phyloP scores from a whole-genome alignment of 2,797 vertebrate genomes.

The Masticophis lateralis region DNA sequence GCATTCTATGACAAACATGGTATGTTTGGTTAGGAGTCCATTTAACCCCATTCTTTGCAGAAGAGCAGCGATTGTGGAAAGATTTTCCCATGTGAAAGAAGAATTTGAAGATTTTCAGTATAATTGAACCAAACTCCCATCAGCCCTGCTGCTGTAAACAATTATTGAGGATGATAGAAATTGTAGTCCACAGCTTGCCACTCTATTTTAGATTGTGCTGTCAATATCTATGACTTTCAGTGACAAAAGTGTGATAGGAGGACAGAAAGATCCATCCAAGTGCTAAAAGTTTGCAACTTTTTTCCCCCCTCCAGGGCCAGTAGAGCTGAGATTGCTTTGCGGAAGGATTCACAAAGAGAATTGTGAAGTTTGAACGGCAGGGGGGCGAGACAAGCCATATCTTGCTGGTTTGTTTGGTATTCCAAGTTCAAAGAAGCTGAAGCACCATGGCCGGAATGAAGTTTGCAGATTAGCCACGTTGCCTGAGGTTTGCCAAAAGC shows the following conservation, averaged over 20 bases:
- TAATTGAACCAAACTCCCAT: not conserved
- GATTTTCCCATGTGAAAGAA: not conserved
- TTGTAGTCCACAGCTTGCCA: not conserved
- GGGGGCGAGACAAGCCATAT: not conserved
- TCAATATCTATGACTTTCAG: not conserved
- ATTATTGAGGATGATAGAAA: not conserved
- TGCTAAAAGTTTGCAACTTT: not conserved
- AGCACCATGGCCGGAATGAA: slow-evolving; percentile 30
- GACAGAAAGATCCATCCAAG: not conserved
- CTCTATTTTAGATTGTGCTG: not conserved
- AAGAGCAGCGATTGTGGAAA: not conserved
- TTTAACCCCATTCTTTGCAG: not conserved
- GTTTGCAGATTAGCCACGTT: slow-evolving; percentile 24
- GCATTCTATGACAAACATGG: not conserved
- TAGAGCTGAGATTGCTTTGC: not conserved
- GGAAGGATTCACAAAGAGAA: not conserved
- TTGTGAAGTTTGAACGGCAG: not conserved
- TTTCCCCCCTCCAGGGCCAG: fast-evolving
- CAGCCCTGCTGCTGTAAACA: not conserved
- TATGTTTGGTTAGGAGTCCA: not conserved
- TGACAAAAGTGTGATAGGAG: not conserved
- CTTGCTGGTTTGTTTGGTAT: slow-evolving; percentile 3
- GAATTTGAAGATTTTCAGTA: not conserved
- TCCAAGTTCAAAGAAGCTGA: not conserved
- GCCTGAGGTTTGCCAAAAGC: slow-evolving; percentile 49